phyloP scores from a whole-genome alignment of 1,140 invertebrate species.

The Drosophila bocki region DNA sequence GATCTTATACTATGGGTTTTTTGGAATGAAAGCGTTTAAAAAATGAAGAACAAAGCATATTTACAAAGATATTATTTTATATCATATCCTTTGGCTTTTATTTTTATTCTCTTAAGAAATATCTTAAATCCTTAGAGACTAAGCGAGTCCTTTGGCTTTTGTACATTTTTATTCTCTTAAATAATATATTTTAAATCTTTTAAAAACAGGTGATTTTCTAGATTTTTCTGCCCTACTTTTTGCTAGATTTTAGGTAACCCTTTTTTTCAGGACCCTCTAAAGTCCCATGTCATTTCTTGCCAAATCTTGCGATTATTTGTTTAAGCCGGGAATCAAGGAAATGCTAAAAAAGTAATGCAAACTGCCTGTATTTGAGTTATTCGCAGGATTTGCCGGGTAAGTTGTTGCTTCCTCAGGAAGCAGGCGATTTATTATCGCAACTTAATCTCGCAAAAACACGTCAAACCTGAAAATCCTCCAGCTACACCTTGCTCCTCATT shows the following conservation, averaged over 20 bases:
- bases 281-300: neutral
- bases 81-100: too few relatives aligned
- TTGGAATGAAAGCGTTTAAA: neutral
- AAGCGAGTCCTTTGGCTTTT: too few relatives aligned
- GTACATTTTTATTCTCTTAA: too few relatives aligned
- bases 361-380: conserved; percentile 37
- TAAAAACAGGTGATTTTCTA: too few relatives aligned
- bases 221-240: too few relatives aligned
- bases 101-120: too few relatives aligned
- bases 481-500: neutral
- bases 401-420: conserved; percentile 42
- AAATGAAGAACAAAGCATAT: neutral
- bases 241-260: too few relatives aligned
- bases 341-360: conserved; percentile 9
- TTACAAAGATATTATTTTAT: neutral
- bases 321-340: conserved; percentile 1
- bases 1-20: neutral
- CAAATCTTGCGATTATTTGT: conserved; percentile 3
- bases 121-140: too few relatives aligned
- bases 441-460: conserved; percentile 51
- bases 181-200: too few relatives aligned
- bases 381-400: conserved; percentile 33
- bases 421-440: conserved; percentile 50
- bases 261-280: too few relatives aligned
- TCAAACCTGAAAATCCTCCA: conserved; percentile 43